phyloP scores from a whole-genome alignment of 2,888 invertebrate genomes.

The Rhagonycha fulva region DNA sequence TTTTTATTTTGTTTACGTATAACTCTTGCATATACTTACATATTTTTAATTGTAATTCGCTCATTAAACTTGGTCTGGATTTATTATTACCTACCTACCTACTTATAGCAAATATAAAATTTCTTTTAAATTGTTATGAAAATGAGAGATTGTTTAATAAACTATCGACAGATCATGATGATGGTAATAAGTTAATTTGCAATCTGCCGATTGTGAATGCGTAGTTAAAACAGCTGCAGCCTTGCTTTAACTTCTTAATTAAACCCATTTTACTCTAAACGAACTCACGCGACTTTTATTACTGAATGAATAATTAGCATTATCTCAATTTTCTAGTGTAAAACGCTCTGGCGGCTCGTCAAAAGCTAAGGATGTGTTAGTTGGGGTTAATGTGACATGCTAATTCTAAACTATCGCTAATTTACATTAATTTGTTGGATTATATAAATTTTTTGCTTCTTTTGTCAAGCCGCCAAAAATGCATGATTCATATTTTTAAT shows the following conservation, averaged over 20 bases:
- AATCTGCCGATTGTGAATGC: constrained; percentile 23
- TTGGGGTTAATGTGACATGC: constrained; percentile 53
- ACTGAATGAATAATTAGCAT: constrained; percentile 34
- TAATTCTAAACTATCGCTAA: constrained; percentile 53
- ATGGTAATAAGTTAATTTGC: constrained; percentile 15
- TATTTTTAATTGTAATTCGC: not conserved
- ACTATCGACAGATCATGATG: not conserved
- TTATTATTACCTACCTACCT: not conserved
- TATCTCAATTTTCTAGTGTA: constrained; percentile 29
- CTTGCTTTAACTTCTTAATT: constrained; percentile 35
- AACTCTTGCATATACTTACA: not conserved
- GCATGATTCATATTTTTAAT: constrained; percentile 30
- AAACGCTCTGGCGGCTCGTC: constrained; percentile 38
- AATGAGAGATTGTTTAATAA: not conserved
- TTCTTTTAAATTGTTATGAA: not conserved
- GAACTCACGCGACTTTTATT: constrained; percentile 34
- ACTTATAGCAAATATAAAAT: not conserved
- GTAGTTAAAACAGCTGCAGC: constrained; percentile 33
- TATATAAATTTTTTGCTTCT: constrained; percentile 43
- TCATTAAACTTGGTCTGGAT: not conserved
- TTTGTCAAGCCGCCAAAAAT: constrained; percentile 44
- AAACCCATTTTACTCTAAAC: constrained; percentile 32
- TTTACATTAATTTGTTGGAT: constrained; percentile 54
- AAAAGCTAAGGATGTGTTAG: constrained; percentile 47
- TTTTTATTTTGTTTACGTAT: not conserved